A percentile compares a stretch with the other conserved stretches of the same genome.
Evolutionary conservation across 2,888 invertebrate genomes (phyloP).

Genomic region (Choreutis nemorana): DNA sequence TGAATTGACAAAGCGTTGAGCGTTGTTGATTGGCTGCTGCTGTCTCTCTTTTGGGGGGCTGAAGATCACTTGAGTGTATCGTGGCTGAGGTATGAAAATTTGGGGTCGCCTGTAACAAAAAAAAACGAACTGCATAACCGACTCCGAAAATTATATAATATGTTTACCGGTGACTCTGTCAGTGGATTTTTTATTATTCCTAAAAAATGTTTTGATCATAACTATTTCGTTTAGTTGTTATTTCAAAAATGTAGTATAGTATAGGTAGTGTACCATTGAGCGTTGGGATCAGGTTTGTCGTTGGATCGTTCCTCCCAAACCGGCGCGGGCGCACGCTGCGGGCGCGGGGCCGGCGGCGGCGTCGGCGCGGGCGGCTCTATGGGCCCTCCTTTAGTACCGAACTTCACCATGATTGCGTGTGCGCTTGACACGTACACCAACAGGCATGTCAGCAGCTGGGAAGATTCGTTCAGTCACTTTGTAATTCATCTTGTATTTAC

Average conservation of each 20-base stretch:
- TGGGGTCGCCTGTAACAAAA: conserved; percentile 40
- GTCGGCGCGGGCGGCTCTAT: conserved; percentile 67
- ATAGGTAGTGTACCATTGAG: conserved; percentile 51
- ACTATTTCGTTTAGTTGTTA: neutral
- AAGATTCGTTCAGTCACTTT: too few relatives aligned
- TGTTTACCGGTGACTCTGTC: too few relatives aligned
- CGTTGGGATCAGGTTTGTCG: conserved; percentile 68
- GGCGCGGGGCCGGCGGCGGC: conserved; percentile 49
- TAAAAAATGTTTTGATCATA: neutral
- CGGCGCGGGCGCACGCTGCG: conserved; percentile 65
- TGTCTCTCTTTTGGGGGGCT: conserved; percentile 15
- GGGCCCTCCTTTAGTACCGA: conserved; percentile 68
- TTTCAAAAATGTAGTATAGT: neutral
- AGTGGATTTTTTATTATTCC: neutral
- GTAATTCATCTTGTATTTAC: too few relatives aligned
- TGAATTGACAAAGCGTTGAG: conserved; percentile 48
- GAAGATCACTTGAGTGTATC: conserved; percentile 44
- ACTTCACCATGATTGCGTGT: conserved; percentile 69
- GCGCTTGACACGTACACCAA: conserved; percentile 47
- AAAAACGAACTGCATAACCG: conserved; percentile 3
- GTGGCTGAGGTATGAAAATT: conserved; percentile 43
- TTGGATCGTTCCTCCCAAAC: conserved; percentile 68
- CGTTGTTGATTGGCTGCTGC: conserved; percentile 32
- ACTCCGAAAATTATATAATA: too few relatives aligned
- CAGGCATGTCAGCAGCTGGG: conserved; percentile 51